Conservation (phyloP, 2,797 vertebrate genomes). For the Xenops minutus region DNA sequence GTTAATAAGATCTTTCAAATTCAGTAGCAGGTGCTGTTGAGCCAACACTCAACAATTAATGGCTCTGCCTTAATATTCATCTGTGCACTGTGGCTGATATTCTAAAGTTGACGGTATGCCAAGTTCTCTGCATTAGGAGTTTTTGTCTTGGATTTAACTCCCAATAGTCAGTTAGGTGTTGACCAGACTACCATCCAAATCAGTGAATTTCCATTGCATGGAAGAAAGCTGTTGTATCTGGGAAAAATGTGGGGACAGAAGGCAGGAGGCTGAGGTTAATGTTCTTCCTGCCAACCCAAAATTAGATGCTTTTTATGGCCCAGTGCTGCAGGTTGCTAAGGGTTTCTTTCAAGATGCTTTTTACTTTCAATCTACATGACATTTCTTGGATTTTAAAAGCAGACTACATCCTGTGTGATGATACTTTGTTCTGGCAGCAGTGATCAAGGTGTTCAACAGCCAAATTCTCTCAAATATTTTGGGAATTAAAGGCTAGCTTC, state of each 20-base stretch:
- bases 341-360: slow-evolving; percentile 1
- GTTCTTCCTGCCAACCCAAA: slow-evolving; percentile 5
- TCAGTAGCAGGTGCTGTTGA: not conserved
- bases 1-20: not conserved
- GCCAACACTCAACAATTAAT: not conserved
- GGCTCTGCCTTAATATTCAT: not conserved
- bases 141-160: not conserved
- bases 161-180: not conserved
- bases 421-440: slow-evolving; percentile 22
- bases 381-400: not conserved
- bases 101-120: not conserved
- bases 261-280: not conserved
- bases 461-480: not conserved
- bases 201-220: not conserved
- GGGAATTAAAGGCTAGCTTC: not conserved
- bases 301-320: not conserved
- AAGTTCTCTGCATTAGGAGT: not conserved
- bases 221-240: not conserved
- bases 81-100: not conserved
- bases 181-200: not conserved
- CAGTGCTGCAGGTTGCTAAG: not conserved
- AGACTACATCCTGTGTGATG: not conserved
- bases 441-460: not conserved
- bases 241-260: not conserved
- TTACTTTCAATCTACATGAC: not conserved